Conservation (phyloP, 2,797 vertebrate genomes). For the Ctenochaetus hawaiiensis region DNA sequence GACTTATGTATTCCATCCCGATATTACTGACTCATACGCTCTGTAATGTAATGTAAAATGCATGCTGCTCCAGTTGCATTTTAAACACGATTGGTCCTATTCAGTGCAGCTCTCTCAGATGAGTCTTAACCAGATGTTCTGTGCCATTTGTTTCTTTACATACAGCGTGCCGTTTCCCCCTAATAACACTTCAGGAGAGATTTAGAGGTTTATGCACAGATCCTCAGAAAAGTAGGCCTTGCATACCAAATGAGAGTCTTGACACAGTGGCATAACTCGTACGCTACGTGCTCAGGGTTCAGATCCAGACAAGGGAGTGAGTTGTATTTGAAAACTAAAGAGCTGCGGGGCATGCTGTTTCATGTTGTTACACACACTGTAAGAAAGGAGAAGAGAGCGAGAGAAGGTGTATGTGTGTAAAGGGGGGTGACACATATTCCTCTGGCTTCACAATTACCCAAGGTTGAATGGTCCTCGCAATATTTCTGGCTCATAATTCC, state of each 20-base stretch:
- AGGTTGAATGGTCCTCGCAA: constrained; percentile 67
- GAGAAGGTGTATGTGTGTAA: constrained; percentile 34
- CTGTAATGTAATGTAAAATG: constrained; percentile 78
- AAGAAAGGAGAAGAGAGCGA: constrained; percentile 50
- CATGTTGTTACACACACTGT: constrained; percentile 72
- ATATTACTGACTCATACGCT: constrained; percentile 75
- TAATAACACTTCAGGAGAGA: constrained; percentile 78
- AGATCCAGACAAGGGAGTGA: constrained; percentile 64
- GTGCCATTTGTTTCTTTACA: constrained; percentile 78
- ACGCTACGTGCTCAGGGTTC: constrained; percentile 77
- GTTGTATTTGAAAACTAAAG: constrained; percentile 71
- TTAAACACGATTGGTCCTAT: constrained; percentile 73
- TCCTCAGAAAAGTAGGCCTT: constrained; percentile 54
- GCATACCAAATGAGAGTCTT: constrained; percentile 72
- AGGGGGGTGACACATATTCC: constrained; percentile 63
- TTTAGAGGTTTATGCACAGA: constrained; percentile 71
- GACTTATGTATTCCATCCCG: constrained; percentile 59
- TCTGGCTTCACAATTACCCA: constrained; percentile 66
- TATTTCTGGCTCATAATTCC: constrained; percentile 54
- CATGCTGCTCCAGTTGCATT: constrained; percentile 81
- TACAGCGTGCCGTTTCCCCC: constrained; percentile 49
- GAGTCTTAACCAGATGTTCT: constrained; percentile 76
- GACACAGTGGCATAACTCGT: constrained; percentile 73
- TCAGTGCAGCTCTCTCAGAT: constrained; percentile 63
- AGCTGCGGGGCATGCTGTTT: constrained; percentile 77